phyloP scores from a whole-genome alignment of 2,113 vertebrate species.

The Strix uralensis region DNA sequence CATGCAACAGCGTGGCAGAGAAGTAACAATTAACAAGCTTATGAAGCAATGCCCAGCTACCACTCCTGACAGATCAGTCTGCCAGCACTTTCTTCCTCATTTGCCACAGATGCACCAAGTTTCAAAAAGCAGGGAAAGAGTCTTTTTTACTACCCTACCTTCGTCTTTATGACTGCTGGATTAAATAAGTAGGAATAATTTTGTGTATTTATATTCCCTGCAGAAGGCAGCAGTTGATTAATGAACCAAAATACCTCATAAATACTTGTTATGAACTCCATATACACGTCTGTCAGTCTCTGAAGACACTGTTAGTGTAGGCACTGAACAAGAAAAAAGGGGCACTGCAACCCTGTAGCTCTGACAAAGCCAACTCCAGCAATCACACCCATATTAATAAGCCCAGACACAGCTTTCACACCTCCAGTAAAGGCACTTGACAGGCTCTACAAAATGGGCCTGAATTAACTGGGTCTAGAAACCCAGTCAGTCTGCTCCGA shows the following conservation, averaged over 20 bases:
- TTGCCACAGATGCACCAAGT: background rate
- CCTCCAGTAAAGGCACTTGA: constrained; percentile 3
- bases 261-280: background rate
- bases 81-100: background rate
- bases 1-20: background rate
- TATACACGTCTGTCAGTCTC: background rate
- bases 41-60: background rate
- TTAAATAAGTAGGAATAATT: background rate
- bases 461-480: constrained; percentile 13
- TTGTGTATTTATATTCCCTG: background rate
- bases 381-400: background rate
- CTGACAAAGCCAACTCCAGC: background rate
- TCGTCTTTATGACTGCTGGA: background rate
- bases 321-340: background rate
- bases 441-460: background rate
- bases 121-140: background rate
- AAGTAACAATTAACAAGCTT: background rate
- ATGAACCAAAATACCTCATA: background rate
- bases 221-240: background rate
- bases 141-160: background rate
- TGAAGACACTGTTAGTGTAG: background rate
- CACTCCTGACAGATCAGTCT: background rate
- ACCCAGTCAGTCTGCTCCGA: background rate
- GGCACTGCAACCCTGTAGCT: background rate
- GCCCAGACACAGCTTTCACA: background rate